These are phyloP conservation scores for Epizoanthus stellaris DNA, from an alignment of 92 coral and sea anemone species.

Conservation along the genomic window DNA sequence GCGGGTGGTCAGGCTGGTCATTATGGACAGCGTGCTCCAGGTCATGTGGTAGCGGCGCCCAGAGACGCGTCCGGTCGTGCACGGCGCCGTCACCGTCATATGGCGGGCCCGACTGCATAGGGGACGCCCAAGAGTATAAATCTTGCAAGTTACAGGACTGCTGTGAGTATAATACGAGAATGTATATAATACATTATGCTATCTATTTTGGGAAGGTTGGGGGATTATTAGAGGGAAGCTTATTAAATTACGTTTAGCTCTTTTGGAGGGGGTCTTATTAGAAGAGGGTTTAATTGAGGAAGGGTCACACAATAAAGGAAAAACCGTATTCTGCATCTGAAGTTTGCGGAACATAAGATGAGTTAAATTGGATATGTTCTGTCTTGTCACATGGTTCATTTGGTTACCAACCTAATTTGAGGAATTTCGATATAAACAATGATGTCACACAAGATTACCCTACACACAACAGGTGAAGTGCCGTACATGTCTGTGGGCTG, in stretches of 20 bases:
- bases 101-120: slow-evolving; percentile 87
- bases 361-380: background rate
- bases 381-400: background rate
- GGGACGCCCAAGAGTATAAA: slow-evolving; percentile 83
- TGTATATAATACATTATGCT: background rate
- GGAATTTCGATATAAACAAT: no score
- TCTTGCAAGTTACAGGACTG: slow-evolving; percentile 97
- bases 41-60: slow-evolving; percentile 92
- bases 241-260: no score
- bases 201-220: background rate
- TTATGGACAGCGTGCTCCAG: slow-evolving; percentile 94
- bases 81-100: slow-evolving; percentile 91
- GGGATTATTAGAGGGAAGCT: no score
- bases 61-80: slow-evolving; percentile 87
- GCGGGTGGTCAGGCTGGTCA: slow-evolving; percentile 99
- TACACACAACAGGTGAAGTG: background rate
- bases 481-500: slow-evolving; percentile 94
- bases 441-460: background rate
- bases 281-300: no score
- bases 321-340: no score
- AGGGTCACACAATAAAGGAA: no score
- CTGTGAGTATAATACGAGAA: slow-evolving; percentile 67
- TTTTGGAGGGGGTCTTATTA: no score
- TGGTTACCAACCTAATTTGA: background rate
- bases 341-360: no score